phyloP scores from a whole-genome alignment of 2,113 vertebrate species.

The Galemys pyrenaicus region DNA sequence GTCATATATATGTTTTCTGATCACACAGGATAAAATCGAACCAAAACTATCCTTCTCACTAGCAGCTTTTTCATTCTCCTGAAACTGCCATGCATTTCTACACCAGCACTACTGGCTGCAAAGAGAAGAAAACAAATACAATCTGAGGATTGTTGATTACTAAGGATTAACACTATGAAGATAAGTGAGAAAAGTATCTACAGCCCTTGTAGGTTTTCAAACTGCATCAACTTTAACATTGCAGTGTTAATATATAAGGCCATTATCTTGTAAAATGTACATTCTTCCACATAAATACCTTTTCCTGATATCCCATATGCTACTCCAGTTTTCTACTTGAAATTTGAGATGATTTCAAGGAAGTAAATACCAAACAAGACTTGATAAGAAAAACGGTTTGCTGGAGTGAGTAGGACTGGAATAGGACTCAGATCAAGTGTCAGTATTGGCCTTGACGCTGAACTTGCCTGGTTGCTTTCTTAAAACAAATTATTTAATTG shows the following conservation, averaged over 20 bases:
- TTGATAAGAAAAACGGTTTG: background rate
- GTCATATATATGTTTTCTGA: background rate
- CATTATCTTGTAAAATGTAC: background rate
- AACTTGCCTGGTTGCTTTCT: background rate
- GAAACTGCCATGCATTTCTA: background rate
- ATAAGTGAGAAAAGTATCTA: conserved; percentile 13
- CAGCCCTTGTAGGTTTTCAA: background rate
- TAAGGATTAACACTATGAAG: background rate
- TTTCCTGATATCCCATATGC: background rate
- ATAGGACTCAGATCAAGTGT: background rate
- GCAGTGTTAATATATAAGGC: background rate
- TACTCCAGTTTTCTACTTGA: background rate
- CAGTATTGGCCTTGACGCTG: background rate
- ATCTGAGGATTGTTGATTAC: background rate
- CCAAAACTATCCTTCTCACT: background rate
- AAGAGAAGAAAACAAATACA: background rate
- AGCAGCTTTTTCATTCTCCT: background rate
- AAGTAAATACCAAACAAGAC: background rate
- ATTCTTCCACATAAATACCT: background rate
- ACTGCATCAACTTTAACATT: no score
- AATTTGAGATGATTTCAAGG: background rate
- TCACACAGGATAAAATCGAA: background rate
- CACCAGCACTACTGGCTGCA: background rate
- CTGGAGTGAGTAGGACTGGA: background rate
- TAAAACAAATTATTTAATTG: background rate